Base-by-base conservation (phyloP, 1,140 invertebrate species). In the Callitettix versicolor region DNA sequence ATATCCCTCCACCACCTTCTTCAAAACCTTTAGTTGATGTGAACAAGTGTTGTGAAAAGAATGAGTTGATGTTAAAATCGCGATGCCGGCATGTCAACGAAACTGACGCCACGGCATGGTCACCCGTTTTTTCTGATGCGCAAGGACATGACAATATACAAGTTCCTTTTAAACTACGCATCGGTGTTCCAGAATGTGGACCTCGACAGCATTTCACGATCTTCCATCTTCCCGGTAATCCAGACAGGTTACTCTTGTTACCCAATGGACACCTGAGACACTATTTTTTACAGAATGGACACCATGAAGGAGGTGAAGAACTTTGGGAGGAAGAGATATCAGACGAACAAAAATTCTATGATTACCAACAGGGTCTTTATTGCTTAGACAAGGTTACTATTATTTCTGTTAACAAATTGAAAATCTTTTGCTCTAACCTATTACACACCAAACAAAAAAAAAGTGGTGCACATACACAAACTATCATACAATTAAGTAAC, bases 41-140 rank as follows among this genome's bases (percentile, higher is more conserved):
- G 43, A 81, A 84, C 58, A 90, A 90, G 74, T 90, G 87, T 67
- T 89, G 87, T 69, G 81, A 83, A 63, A 66, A 68, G 17, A 72
- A 79, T 58, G 82, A 89, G 67, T 66, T 88, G 24, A 76, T 85
- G 61, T 66, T 85, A n/a, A 81, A 84, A 58, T 71, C 71, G 34
- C 67, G 69, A 53, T 88, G 85, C 66, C 76, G 74, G 60, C 68
- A 76, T 58, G 70, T 79, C 4, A 71, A 77, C 56, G 68, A 77
- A 53, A 79, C 77, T 43, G 76, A 78, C 60, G 71, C 78, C 49
- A 69, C 68, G 1, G 58, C 68, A 26, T 85, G 81, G 76, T 60
- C 66, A 55, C 81, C 82, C 42, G 69, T 76, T 43, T 84, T 84
- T 64, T 78, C 75, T 58, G 74, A 71, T 14, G 26, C 46, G 3